Evolutionary conservation across 2,888 invertebrate species (phyloP).

Genomic region (Drosophila neotestacea): DNA sequence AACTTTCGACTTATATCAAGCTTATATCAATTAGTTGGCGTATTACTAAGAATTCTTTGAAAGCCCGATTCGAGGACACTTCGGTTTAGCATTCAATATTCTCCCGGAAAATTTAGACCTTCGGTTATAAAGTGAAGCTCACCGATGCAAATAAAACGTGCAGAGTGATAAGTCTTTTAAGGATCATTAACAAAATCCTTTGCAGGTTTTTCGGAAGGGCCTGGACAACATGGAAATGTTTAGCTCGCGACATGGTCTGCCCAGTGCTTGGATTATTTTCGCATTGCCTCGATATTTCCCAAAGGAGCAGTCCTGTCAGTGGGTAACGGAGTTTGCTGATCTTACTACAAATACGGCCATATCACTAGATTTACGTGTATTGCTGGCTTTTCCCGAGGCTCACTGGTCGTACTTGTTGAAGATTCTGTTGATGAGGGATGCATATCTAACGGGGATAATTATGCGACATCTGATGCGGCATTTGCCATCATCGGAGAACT

Average conservation of each 20-base stretch:
- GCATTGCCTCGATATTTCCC: constrained; percentile 88
- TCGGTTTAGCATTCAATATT: too few relatives aligned
- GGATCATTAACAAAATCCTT: neutral
- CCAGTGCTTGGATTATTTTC: constrained; percentile 90
- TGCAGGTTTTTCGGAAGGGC: constrained; percentile 87
- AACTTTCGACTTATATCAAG: too few relatives aligned
- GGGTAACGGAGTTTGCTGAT: constrained; percentile 85
- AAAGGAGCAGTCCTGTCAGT: constrained; percentile 84
- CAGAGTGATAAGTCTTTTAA: too few relatives aligned
- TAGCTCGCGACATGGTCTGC: constrained; percentile 86
- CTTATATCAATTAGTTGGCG: too few relatives aligned
- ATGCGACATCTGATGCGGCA: constrained; percentile 86
- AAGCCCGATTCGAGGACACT: too few relatives aligned
- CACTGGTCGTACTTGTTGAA: constrained; percentile 91
- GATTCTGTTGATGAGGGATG: constrained; percentile 91
- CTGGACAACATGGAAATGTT: constrained; percentile 87
- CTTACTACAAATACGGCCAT: constrained; percentile 88
- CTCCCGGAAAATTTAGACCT: too few relatives aligned
- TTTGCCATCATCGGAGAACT: constrained; percentile 85
- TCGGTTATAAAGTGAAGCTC: too few relatives aligned
- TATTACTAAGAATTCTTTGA: too few relatives aligned
- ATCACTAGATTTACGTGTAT: constrained; percentile 89
- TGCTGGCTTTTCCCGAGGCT: constrained; percentile 91
- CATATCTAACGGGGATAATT: constrained; percentile 88
- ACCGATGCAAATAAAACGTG: too few relatives aligned